Percentiles rank a stretch among this genome's conserved stretches.
Conservation (phyloP, 1,140 invertebrate species). For the Eriosoma lanigerum region DNA sequence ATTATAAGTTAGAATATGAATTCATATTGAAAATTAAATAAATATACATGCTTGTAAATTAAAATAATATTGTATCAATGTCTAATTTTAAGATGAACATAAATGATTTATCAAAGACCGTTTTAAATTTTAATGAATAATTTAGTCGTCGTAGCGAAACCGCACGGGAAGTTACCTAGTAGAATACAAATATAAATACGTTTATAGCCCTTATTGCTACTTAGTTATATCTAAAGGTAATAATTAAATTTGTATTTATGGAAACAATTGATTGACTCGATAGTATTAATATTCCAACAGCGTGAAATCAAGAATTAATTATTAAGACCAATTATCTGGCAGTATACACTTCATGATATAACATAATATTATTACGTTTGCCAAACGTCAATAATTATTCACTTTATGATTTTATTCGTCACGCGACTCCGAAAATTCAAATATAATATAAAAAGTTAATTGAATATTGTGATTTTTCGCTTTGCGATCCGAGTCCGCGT, state of each 20-base stretch:
- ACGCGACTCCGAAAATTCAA: neutral
- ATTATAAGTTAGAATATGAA: too few species aligned
- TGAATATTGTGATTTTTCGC: too few species aligned
- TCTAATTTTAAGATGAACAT: too few species aligned
- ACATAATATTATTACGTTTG: neutral
- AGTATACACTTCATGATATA: too few species aligned
- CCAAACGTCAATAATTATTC: neutral
- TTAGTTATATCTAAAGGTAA: too few species aligned
- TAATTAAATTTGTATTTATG: neutral
- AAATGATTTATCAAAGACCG: too few species aligned
- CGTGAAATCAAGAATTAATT: constrained; percentile 18
- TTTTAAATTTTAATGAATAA: neutral
- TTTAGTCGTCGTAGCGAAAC: neutral
- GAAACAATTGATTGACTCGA: neutral
- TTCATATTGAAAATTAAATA: too few species aligned
- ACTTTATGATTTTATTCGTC: neutral
- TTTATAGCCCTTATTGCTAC: neutral
- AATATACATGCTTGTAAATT: too few species aligned
- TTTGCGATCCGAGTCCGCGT: too few species aligned
- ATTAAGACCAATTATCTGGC: neutral
- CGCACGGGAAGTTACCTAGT: neutral
- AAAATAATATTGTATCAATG: too few species aligned
- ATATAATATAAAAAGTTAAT: neutral
- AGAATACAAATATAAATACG: neutral
- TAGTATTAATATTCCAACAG: neutral